phyloP scores from a whole-genome alignment of 1,140 invertebrate genomes.

The Anoplolepis gracilipes region DNA sequence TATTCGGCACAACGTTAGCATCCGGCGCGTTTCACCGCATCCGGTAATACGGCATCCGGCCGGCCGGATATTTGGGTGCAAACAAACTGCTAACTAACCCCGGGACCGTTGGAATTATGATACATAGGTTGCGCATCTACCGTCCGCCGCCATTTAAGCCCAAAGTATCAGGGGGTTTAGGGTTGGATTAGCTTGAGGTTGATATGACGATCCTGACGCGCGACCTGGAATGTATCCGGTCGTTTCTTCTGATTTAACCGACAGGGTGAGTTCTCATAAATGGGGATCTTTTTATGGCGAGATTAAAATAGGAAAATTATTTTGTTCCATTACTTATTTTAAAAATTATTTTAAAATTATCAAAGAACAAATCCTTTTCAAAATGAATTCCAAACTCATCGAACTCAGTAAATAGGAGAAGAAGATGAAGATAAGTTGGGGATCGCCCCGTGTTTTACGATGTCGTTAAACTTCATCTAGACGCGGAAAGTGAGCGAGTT shows the following conservation, averaged over 20 bases:
- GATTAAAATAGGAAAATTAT: too few relatives aligned
- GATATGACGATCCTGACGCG: neutral
- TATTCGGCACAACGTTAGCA: conserved; percentile 39
- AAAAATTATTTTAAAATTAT: too few relatives aligned
- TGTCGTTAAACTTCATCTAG: neutral
- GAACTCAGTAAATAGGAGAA: neutral
- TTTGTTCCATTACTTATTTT: too few relatives aligned
- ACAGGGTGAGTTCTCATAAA: too few relatives aligned
- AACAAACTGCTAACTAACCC: conserved; percentile 62
- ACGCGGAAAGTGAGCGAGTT: conserved; percentile 7
- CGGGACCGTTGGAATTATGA: conserved; percentile 47
- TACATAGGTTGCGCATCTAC: conserved; percentile 40
- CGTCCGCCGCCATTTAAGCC: conserved; percentile 22
- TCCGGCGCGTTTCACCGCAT: conserved; percentile 38
- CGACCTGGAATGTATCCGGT: conserved; percentile 1
- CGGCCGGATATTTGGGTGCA: conserved; percentile 44
- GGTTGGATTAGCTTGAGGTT: neutral
- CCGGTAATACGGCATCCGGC: conserved; percentile 52
- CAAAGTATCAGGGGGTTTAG: neutral
- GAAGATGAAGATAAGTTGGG: neutral
- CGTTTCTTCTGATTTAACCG: neutral
- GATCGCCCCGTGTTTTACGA: neutral
- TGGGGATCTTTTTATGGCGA: too few relatives aligned
- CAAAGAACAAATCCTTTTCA: neutral
- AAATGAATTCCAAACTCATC: neutral